These are phyloP conservation scores for Antigone vipio DNA, from an alignment of 2,113 vertebrate genomes.

Conservation along the genomic window DNA sequence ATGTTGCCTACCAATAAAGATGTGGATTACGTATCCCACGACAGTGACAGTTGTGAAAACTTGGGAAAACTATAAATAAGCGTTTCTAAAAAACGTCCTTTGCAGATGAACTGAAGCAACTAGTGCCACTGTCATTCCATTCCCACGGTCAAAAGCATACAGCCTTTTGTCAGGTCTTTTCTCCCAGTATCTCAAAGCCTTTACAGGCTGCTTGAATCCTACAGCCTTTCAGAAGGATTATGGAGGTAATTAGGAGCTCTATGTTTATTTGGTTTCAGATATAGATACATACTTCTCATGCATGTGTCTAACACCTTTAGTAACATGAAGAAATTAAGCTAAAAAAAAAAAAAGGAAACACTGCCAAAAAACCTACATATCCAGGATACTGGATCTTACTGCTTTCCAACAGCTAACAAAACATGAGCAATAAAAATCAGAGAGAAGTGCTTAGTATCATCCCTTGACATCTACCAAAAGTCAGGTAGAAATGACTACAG, in stretches of 20 bases:
- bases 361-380: neutral
- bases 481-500: neutral
- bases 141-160: neutral
- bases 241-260: neutral
- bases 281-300: neutral
- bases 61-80: neutral
- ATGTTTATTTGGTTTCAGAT: neutral
- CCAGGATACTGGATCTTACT: neutral
- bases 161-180: neutral
- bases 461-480: neutral
- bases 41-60: neutral
- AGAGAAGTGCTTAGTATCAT: neutral
- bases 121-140: neutral
- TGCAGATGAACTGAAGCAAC: neutral
- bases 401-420: neutral
- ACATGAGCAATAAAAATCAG: neutral
- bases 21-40: accelerated
- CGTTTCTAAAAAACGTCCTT: neutral
- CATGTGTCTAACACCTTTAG: neutral
- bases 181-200: neutral
- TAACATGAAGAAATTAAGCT: neutral
- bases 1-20: neutral
- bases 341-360: neutral
- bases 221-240: neutral
- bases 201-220: neutral